Evolutionary conservation across 2,113 vertebrate species (phyloP).

Genomic region (Psammodynastes pulverulentus): DNA sequence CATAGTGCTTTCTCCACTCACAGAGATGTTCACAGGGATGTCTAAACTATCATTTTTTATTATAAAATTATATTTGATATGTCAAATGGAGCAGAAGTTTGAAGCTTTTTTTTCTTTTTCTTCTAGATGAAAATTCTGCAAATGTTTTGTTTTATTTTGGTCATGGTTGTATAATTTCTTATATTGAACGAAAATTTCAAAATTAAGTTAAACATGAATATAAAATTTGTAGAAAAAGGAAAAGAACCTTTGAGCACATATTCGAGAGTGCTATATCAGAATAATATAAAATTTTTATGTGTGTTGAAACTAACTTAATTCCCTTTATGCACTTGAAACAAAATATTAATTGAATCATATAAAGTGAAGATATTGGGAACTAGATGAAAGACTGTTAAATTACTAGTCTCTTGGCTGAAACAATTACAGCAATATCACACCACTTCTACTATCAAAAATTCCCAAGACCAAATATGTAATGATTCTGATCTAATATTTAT

Average conservation of each 20-base stretch:
- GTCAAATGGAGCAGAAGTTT: not conserved
- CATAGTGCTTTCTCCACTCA: not conserved
- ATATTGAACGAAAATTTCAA: not conserved
- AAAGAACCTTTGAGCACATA: not conserved
- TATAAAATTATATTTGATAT: not conserved
- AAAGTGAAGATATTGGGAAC: not conserved
- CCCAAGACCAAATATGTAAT: not conserved
- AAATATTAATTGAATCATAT: not conserved
- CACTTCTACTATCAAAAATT: not conserved
- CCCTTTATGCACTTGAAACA: not conserved
- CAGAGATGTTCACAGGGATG: not conserved
- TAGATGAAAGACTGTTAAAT: not conserved
- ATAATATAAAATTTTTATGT: not conserved
- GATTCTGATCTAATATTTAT: not conserved
- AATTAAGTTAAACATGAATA: not conserved
- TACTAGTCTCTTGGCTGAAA: not conserved
- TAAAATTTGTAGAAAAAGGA: not conserved
- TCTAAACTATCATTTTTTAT: not conserved
- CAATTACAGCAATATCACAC: not conserved
- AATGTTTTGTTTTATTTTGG: not conserved
- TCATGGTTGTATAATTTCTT: not conserved
- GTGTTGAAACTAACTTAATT: not conserved
- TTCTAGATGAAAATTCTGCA: not conserved
- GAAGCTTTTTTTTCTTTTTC: not conserved
- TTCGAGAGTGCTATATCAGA: not conserved